These are phyloP conservation scores for Pocillopora damicornis DNA, from an alignment of 64 coral and sea anemone species.

Conservation along the genomic window DNA sequence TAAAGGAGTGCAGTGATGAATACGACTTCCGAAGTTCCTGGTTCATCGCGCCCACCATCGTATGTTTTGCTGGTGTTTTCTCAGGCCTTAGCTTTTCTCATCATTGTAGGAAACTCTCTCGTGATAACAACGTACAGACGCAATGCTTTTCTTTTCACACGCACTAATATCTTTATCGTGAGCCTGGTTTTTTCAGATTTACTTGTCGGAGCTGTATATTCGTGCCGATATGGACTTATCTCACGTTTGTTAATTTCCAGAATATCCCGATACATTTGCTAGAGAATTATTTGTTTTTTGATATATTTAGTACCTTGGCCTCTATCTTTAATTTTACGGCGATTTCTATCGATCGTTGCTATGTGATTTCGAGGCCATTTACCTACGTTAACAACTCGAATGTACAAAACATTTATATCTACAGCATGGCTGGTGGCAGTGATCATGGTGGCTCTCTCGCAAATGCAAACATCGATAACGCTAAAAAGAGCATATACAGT, in stretches of 20 bases:
- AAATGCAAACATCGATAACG: neutral
- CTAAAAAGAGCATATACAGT: conserved; percentile 9
- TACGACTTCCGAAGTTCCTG: no score
- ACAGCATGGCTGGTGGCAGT: conserved; percentile 22
- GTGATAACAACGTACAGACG: conserved; percentile 52
- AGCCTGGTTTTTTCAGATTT: conserved; percentile 64
- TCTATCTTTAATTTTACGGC: conserved; percentile 56
- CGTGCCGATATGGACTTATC: conserved; percentile 57
- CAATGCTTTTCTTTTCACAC: conserved; percentile 41
- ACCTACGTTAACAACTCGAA: neutral
- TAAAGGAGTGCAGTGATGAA: neutral
- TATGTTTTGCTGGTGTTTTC: conserved; percentile 32
- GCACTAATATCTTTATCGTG: conserved; percentile 53
- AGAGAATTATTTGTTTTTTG: conserved; percentile 29
- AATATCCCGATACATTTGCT: neutral
- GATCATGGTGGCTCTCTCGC: neutral
- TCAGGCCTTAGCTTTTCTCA: conserved; percentile 5
- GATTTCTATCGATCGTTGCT: conserved; percentile 39
- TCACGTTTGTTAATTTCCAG: conserved; percentile 24
- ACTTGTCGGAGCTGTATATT: conserved; percentile 52
- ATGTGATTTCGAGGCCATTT: conserved; percentile 40
- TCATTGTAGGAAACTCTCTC: neutral
- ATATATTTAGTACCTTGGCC: conserved; percentile 43
- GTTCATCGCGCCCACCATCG: neutral
- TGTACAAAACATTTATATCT: conserved; percentile 3